Evolutionary conservation across 2,888 invertebrate species (phyloP).

Genomic region (Epinotia demarniana): DNA sequence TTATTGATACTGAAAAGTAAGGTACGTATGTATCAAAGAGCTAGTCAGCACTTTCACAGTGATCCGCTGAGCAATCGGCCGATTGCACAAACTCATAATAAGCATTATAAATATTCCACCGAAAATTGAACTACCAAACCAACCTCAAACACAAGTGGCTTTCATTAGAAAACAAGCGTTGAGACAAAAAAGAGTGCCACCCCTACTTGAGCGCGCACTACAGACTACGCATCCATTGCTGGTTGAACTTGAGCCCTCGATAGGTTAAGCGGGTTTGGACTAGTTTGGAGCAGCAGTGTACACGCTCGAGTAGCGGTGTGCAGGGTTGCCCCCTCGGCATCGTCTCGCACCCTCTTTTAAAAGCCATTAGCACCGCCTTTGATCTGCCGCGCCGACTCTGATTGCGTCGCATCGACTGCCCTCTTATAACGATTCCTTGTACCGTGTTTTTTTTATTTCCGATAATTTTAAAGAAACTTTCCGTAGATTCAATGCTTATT

Average conservation of each 20-base stretch:
- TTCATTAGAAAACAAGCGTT: conserved; percentile 45
- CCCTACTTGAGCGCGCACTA: conserved; percentile 28
- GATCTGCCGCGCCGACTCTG: conserved; percentile 41
- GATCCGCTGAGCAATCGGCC: not conserved
- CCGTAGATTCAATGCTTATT: not conserved
- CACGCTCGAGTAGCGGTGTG: not conserved
- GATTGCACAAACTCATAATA: conserved; percentile 22
- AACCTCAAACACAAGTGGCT: conserved; percentile 42
- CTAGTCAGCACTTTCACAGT: not conserved
- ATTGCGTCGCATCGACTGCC: conserved; percentile 45
- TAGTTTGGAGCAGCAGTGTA: conserved; percentile 4
- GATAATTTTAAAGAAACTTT: not conserved
- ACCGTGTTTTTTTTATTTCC: conserved; percentile 13
- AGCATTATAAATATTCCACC: conserved; percentile 26
- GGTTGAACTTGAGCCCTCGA: not conserved
- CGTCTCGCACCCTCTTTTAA: conserved; percentile 42
- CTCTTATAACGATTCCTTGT: conserved; percentile 41
- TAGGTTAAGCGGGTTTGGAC: not conserved
- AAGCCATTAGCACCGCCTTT: conserved; percentile 44
- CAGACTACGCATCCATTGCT: conserved; percentile 6
- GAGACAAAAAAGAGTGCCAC: conserved; percentile 42
- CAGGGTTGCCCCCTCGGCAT: conserved; percentile 24
- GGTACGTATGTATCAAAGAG: too few species aligned
- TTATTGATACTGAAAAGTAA: not conserved
- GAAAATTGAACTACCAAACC: conserved; percentile 36